These are phyloP conservation scores for Galeopterus variegatus DNA, from an alignment of 2,113 vertebrate species.

Conservation along the genomic window DNA sequence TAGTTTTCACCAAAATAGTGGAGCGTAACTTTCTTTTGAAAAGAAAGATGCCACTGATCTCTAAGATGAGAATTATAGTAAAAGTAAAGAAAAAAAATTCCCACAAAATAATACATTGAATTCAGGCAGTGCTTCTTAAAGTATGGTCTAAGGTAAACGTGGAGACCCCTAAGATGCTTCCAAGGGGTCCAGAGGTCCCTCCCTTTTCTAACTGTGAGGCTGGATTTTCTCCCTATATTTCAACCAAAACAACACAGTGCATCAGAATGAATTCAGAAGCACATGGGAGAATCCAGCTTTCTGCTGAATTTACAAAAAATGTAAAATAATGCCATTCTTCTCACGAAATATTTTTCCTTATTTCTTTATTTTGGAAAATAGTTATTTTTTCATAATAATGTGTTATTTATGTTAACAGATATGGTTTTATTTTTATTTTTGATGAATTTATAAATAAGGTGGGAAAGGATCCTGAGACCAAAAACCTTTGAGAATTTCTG, in stretches of 20 bases:
- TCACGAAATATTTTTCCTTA: slow-evolving; percentile 14
- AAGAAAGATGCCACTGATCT: neutral
- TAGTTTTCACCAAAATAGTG: slow-evolving; percentile 56
- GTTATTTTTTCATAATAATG: neutral
- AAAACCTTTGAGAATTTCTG: neutral
- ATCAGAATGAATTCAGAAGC: neutral
- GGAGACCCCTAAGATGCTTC: neutral
- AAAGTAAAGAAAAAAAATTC: neutral
- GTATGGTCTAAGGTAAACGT: neutral
- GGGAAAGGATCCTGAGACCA: neutral
- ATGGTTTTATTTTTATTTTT: slow-evolving; percentile 15
- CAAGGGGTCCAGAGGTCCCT: neutral
- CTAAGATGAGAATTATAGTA: neutral
- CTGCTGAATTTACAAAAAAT: slow-evolving; percentile 29
- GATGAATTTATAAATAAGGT: slow-evolving; percentile 23
- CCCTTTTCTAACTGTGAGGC: neutral
- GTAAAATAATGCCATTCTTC: slow-evolving; percentile 22
- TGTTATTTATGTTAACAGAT: neutral
- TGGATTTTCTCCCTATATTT: slow-evolving; percentile 2
- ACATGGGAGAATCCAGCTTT: neutral
- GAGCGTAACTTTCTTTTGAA: neutral
- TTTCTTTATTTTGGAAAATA: slow-evolving; percentile 14
- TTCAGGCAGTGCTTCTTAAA: slow-evolving; percentile 14
- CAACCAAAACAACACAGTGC: neutral
- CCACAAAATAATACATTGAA: neutral